Percentiles rank a stretch among this genome's conserved stretches.
phyloP scores from a whole-genome alignment of 2,113 vertebrate species.

The Paracanthobrama guichenoti region DNA sequence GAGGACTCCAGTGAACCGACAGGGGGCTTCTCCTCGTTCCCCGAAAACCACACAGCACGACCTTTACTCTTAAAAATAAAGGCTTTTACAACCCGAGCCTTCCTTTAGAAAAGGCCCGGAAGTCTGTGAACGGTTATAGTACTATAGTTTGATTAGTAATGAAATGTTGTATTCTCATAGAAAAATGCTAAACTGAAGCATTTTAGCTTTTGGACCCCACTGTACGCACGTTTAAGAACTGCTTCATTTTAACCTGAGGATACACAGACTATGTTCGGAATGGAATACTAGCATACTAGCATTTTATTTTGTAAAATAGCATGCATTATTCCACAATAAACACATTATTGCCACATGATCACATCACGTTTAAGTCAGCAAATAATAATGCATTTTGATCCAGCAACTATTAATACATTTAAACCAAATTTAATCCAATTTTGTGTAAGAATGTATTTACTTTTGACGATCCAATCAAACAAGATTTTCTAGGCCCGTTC shows the following conservation, averaged over 20 bases:
- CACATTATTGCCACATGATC: neutral
- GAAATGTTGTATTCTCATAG: neutral
- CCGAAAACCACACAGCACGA: slow-evolving; percentile 2
- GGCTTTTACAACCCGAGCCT: neutral
- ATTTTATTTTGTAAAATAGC: too few species aligned
- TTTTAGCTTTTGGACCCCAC: neutral
- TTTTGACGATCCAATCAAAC: neutral
- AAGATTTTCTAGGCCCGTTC: neutral
- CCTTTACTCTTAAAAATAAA: slow-evolving; percentile 7
- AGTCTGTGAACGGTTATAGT: neutral
- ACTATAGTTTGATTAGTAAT: neutral
- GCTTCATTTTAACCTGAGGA: neutral
- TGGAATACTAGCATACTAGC: neutral
- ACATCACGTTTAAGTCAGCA: neutral
- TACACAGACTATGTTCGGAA: neutral
- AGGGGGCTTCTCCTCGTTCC: neutral
- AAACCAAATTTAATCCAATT: neutral
- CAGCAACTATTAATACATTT: neutral
- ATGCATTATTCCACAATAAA: neutral
- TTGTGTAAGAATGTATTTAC: neutral
- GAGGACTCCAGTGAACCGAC: slow-evolving; percentile 23
- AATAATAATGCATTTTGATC: neutral
- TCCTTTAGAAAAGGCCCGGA: neutral
- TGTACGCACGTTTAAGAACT: neutral
- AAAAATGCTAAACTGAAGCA: neutral